Percentiles rank a stretch among this genome's conserved stretches.
Evolutionary conservation across 1,140 invertebrate species (phyloP).

Genomic region (Armadillidium nasatum): DNA sequence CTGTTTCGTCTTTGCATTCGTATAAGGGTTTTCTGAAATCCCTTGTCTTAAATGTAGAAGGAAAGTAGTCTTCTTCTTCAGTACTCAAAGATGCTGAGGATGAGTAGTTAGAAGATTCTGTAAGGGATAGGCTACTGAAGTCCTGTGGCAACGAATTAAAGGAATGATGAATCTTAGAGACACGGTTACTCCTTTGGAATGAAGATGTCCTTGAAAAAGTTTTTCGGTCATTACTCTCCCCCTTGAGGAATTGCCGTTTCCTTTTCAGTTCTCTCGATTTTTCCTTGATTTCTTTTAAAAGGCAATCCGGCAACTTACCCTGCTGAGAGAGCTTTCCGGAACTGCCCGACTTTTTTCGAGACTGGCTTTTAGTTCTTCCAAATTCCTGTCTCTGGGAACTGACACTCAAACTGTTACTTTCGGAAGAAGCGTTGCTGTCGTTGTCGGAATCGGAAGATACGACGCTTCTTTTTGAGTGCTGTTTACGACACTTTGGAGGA

Average conservation of each 20-base stretch:
- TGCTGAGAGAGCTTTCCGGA: constrained; percentile 22
- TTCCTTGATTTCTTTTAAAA: not conserved
- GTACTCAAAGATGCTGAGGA: constrained; percentile 33
- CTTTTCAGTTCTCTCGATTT: constrained; percentile 2
- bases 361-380: constrained; percentile 16
- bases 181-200: not conserved
- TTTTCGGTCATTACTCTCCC: not conserved
- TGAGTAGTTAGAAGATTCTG: constrained; percentile 31
- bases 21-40: constrained; percentile 25
- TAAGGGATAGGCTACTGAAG: constrained; percentile 28
- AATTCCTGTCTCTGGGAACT: not conserved
- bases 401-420: constrained; percentile 12
- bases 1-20: constrained; percentile 50
- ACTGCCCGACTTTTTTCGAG: constrained; percentile 31
- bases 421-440: constrained; percentile 40
- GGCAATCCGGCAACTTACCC: not conserved
- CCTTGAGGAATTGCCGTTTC: not conserved
- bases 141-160: not conserved
- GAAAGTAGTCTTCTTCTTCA: constrained; percentile 31
- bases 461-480: constrained; percentile 22
- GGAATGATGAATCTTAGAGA: not conserved
- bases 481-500: constrained; percentile 27
- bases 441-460: constrained; percentile 39
- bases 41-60: not conserved
- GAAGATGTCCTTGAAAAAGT: not conserved